Conservation (phyloP, 2,113 vertebrate genomes). For the Caretta caretta region DNA sequence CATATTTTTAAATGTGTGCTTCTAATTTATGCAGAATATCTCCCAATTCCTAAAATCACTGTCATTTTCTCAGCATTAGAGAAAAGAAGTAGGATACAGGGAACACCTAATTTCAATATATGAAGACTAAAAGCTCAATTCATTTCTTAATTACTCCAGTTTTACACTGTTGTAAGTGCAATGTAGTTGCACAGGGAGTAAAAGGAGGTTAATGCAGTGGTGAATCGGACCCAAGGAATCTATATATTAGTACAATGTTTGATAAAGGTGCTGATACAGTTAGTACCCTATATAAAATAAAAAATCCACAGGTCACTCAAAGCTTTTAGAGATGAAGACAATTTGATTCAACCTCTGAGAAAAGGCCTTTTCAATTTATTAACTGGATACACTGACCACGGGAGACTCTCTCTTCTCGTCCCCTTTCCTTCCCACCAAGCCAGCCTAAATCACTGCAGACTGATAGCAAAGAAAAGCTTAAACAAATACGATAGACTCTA, state of each 20-base stretch:
- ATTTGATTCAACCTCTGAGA: background rate
- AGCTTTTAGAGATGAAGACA: background rate
- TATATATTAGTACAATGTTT: background rate
- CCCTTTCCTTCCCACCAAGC: background rate
- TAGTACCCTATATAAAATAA: slow-evolving; percentile 10
- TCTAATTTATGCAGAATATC: background rate
- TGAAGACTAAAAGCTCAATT: background rate
- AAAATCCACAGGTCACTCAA: background rate
- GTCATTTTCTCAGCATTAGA: background rate
- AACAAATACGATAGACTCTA: background rate
- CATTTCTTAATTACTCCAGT: background rate
- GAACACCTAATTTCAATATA: background rate
- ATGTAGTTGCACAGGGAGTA: background rate
- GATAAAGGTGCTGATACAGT: background rate
- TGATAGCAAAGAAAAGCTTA: slow-evolving; percentile 27
- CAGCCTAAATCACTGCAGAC: slow-evolving; percentile 16
- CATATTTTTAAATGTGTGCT: background rate
- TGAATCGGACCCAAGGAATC: background rate
- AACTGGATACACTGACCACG: background rate
- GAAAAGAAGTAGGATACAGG: background rate
- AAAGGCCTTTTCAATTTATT: background rate
- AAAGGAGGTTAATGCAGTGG: background rate
- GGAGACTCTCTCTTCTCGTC: background rate
- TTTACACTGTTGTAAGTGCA: background rate
- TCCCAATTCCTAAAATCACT: background rate